Conservation (phyloP, 2,113 vertebrate genomes). For the Cottus gobio region DNA sequence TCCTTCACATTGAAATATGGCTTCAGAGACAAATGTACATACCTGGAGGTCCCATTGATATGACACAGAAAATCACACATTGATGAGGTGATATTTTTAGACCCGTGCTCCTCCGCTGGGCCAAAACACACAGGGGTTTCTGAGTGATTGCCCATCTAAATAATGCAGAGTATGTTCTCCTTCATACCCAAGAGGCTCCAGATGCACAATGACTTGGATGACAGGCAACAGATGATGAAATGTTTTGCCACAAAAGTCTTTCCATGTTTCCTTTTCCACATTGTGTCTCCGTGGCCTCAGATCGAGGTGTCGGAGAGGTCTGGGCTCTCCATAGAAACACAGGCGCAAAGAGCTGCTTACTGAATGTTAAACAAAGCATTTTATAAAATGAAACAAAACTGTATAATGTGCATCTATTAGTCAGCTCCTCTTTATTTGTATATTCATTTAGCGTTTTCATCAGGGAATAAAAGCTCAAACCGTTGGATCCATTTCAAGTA, state of each 20-base stretch:
- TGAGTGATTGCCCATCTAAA: constrained; percentile 82
- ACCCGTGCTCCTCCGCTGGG: constrained; percentile 51
- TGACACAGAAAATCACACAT: constrained; percentile 66
- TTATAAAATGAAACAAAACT: not conserved
- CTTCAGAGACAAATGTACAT: constrained; percentile 65
- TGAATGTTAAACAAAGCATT: not conserved
- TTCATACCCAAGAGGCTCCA: constrained; percentile 53
- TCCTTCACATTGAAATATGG: constrained; percentile 67
- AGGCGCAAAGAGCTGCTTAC: not conserved
- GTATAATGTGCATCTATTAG: not conserved
- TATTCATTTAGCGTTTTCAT: not conserved
- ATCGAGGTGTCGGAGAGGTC: constrained; percentile 35
- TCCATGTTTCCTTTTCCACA: constrained; percentile 66
- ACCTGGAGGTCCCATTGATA: constrained; percentile 76
- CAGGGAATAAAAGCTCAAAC: not conserved
- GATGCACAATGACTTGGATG: constrained; percentile 77
- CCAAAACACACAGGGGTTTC: constrained; percentile 75
- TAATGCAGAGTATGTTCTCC: constrained; percentile 81
- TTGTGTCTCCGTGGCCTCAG: constrained; percentile 55
- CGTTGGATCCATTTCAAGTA: constrained; percentile 11
- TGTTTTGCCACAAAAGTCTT: constrained; percentile 73
- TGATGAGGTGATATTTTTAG: constrained; percentile 81
- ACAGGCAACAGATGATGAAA: constrained; percentile 72
- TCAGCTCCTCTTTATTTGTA: not conserved
- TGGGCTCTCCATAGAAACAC: constrained; percentile 20